Evolutionary conservation across 2,888 invertebrate species (phyloP).

Genomic region (Eurytoma adleriae): DNA sequence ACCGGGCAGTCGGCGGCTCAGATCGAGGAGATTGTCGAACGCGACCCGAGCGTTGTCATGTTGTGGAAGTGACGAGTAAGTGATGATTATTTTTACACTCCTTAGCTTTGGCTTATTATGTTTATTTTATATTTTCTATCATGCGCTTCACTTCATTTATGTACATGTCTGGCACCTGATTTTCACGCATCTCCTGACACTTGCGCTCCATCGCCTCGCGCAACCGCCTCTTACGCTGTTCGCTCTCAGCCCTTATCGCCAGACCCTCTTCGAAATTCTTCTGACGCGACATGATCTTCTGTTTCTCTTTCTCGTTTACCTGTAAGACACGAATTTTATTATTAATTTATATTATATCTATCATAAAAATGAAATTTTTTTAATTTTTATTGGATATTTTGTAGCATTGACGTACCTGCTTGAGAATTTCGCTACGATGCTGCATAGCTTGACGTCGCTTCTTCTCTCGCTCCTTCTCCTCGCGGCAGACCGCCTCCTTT

Average conservation of each 20-base stretch:
- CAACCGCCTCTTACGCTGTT: constrained; percentile 78
- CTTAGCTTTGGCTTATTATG: neutral
- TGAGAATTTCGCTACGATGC: constrained; percentile 82
- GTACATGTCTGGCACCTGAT: constrained; percentile 79
- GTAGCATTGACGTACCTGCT: constrained; percentile 75
- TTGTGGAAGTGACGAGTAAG: constrained; percentile 83
- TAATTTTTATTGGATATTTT: no score
- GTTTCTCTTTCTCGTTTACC: constrained; percentile 83
- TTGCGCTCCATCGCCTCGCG: constrained; percentile 78
- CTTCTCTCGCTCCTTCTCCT: constrained; percentile 76
- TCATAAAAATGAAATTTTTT: neutral
- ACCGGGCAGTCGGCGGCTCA: constrained; percentile 86
- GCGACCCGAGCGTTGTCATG: constrained; percentile 88
- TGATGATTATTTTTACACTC: neutral
- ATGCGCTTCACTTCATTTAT: constrained; percentile 77
- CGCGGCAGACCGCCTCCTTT: constrained; percentile 77
- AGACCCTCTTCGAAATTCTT: constrained; percentile 83
- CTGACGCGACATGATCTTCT: constrained; percentile 80
- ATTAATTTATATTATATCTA: no score
- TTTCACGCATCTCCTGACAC: constrained; percentile 79
- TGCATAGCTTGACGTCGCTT: constrained; percentile 76
- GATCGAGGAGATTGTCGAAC: constrained; percentile 89
- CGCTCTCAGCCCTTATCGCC: constrained; percentile 80
- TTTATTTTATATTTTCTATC: constrained; percentile 68
- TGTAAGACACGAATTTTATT: constrained; percentile 56